A percentile compares a stretch with the other conserved stretches of the same genome.
These are phyloP conservation scores for Blera fallax DNA, from an alignment of 2,888 invertebrate genomes.

Conservation along the genomic window DNA sequence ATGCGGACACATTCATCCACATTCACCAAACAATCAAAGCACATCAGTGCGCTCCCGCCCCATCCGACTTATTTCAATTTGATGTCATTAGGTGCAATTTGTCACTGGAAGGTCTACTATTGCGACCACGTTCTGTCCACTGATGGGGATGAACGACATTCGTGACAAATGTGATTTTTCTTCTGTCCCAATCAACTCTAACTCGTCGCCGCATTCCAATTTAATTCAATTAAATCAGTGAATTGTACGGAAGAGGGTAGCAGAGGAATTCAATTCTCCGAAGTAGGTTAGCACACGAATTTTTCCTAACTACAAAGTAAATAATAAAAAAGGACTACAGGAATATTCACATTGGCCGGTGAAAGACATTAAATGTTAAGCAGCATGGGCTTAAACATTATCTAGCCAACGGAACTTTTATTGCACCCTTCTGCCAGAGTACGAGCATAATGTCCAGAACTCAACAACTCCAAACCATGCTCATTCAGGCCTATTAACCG, in stretches of 20 bases:
- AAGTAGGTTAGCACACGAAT: slow-evolving; percentile 54
- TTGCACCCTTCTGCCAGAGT: neutral
- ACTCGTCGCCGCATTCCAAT: slow-evolving; percentile 70
- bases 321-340: slow-evolving; percentile 16
- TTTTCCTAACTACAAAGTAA: slow-evolving; percentile 38
- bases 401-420: neutral
- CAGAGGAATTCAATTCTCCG: slow-evolving; percentile 29
- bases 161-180: slow-evolving; percentile 72
- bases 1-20: slow-evolving; percentile 44
- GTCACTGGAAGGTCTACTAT: slow-evolving; percentile 58
- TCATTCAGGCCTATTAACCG: neutral
- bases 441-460: neutral
- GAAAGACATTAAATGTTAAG: slow-evolving; percentile 20
- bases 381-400: neutral
- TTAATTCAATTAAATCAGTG: slow-evolving; percentile 72
- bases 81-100: slow-evolving; percentile 72
- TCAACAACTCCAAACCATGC: neutral
- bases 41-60: slow-evolving; percentile 26
- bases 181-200: slow-evolving; percentile 56
- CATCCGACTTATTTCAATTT: slow-evolving; percentile 65
- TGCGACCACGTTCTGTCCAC: slow-evolving; percentile 4
- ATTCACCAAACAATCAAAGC: slow-evolving; percentile 60
- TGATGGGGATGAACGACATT: slow-evolving; percentile 41
- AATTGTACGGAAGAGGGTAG: neutral
- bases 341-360: neutral